Evolutionary conservation across 2,113 vertebrate genomes (phyloP).

Genomic region (Festucalex cinctus): DNA sequence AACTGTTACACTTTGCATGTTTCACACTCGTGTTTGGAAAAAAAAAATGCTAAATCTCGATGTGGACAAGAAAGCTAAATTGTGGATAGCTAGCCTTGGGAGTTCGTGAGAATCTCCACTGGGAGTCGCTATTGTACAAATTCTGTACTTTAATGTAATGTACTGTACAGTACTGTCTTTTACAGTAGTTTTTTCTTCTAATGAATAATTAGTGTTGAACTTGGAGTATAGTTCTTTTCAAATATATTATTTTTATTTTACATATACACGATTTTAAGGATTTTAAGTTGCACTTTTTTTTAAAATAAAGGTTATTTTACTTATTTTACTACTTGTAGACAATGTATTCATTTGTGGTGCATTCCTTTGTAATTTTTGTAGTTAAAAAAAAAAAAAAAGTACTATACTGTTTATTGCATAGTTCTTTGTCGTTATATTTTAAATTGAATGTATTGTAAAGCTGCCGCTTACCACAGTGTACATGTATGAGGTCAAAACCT

Average conservation of each 20-base stretch:
- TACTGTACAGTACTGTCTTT: background rate
- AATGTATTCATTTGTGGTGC: background rate
- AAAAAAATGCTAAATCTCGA: constrained; percentile 47
- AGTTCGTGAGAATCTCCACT: constrained; percentile 20
- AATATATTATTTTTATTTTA: background rate
- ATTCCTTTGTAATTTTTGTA: no score
- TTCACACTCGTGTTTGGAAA: constrained; percentile 29
- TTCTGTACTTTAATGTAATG: background rate
- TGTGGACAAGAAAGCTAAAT: constrained; percentile 41
- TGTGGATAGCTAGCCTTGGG: constrained; percentile 31
- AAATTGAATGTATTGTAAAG: background rate
- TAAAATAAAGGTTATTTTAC: no score
- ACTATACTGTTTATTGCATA: background rate
- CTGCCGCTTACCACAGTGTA: background rate
- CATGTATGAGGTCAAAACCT: background rate
- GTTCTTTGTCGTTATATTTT: background rate
- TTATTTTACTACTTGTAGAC: background rate
- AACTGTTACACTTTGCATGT: constrained; percentile 10
- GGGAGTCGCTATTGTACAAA: constrained; percentile 37
- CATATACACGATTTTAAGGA: background rate
- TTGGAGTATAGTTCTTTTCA: background rate
- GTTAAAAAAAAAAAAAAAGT: no score
- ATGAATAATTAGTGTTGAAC: no score
- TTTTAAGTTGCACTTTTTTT: background rate
- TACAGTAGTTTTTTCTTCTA: background rate